Conservation (phyloP, 2,797 vertebrate species). For the Pseudocheirus occidentalis region DNA sequence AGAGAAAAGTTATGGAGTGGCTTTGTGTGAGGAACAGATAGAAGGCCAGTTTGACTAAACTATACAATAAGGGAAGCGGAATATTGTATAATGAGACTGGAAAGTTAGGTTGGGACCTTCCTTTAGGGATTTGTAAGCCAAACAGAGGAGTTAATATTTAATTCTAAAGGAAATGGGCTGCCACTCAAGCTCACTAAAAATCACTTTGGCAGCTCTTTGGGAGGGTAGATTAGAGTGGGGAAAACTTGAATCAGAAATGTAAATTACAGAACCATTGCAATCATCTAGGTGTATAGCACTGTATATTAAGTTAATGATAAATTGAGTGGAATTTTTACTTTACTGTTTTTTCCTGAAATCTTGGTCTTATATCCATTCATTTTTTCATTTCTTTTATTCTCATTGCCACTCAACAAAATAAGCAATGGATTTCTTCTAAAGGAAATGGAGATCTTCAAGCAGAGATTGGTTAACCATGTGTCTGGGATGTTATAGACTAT, state of each 20-base stretch:
- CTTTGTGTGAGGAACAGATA: background rate
- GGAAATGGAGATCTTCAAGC: background rate
- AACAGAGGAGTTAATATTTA: background rate
- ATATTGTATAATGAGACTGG: background rate
- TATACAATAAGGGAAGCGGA: background rate
- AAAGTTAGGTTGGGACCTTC: background rate
- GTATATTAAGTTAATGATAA: background rate
- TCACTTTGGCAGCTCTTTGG: background rate
- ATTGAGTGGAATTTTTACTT: conserved; percentile 21
- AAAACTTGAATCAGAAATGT: background rate
- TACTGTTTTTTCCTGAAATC: conserved; percentile 19
- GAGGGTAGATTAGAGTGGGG: background rate
- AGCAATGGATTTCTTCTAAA: background rate
- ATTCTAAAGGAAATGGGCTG: background rate
- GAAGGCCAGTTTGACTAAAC: background rate
- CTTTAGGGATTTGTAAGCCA: background rate
- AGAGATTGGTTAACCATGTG: background rate
- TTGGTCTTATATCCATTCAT: conserved; percentile 21
- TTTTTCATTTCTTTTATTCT: conserved; percentile 52
- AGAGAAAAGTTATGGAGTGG: background rate
- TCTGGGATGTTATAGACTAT: background rate
- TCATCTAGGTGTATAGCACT: background rate
- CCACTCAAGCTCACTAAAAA: background rate
- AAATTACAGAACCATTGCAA: background rate
- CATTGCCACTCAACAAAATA: conserved; percentile 47